Base-by-base conservation (phyloP, 2,797 vertebrate species). In the Labroides dimidiatus region DNA sequence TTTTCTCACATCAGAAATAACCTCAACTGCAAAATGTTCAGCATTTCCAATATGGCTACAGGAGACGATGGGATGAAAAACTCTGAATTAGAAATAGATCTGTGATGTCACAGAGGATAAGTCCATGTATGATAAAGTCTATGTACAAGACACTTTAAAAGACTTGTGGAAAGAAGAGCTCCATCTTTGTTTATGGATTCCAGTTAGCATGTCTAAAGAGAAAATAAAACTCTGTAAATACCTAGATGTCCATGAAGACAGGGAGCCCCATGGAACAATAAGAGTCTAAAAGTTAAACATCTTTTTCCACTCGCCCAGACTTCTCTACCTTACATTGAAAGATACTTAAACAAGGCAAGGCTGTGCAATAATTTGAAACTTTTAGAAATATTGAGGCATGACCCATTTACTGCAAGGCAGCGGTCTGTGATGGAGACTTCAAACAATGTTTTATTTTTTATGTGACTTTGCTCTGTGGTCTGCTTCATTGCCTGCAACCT, bases 331-430 rank as follows among this genome's bases (percentile, higher is more conserved):
- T 82, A 84, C 77, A 82, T 84, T 75, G 83, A 80, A 68, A 64
- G 49, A 69, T 65, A 80, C 79, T 85, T 90, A 73, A 87, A 85
- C 78, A 78, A 85, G 85, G 78, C 84, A 77, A 84, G 77, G 61
- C 80, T 69, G 79, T 84, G 87, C 90, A 91, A 90, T 90, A 80
- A 90, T 87, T 85, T 88, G 84, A 88, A 91, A 91, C 86, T 86
- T 81, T 76, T 68, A 80, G 85, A 90, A 90, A 89, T 85, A 80
- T 80, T 66, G 80, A 84, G 81, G 50, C 82, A 80, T 89, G 90
- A 90, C 88, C 88, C 81, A 89, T 91, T 87, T 90, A 82, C 69
- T 70, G 78, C 20, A 36, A 64, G 68, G 61, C 79, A 58, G 72
- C 77, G 13, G 69, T 68, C 62, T 67, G 62, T 54, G 54, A 72